Evolutionary conservation across 2,113 vertebrate species (phyloP).

Genomic region (Oryzias woworae): DNA sequence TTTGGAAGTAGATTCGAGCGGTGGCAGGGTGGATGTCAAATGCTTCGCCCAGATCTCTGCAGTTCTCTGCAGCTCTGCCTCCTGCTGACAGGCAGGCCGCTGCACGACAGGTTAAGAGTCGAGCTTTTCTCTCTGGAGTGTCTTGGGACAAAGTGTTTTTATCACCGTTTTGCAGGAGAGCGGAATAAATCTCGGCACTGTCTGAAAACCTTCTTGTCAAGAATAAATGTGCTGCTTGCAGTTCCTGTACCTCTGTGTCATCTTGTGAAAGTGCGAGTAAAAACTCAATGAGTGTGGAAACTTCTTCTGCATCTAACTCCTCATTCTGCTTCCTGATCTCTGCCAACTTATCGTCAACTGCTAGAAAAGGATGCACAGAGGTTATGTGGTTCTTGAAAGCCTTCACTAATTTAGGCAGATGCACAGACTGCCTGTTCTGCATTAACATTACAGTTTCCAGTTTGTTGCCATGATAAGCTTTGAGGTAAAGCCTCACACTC

Average conservation of each 20-base stretch:
- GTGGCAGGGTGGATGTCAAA: constrained; percentile 76
- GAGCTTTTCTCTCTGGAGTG: constrained; percentile 56
- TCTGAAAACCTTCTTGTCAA: constrained; percentile 72
- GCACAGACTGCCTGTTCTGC: constrained; percentile 75
- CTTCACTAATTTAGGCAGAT: constrained; percentile 76
- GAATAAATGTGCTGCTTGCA: constrained; percentile 76
- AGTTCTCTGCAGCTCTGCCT: constrained; percentile 63
- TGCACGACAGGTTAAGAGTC: constrained; percentile 80
- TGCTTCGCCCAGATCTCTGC: constrained; percentile 81
- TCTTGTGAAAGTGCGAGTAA: constrained; percentile 75
- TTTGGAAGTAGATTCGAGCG: constrained; percentile 77
- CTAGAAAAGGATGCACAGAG: constrained; percentile 4
- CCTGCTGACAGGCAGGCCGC: constrained; percentile 81
- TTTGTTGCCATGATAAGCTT: constrained; percentile 69
- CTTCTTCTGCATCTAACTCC: constrained; percentile 27
- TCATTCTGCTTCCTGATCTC: neutral
- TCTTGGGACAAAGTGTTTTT: constrained; percentile 11
- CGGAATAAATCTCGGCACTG: constrained; percentile 76
- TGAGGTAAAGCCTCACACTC: constrained; percentile 81
- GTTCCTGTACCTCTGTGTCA: constrained; percentile 58
- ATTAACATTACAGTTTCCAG: constrained; percentile 73
- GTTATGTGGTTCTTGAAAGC: constrained; percentile 70
- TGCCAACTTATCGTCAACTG: constrained; percentile 13
- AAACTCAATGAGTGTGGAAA: constrained; percentile 70
- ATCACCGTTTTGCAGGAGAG: constrained; percentile 57